Conservation (phyloP, 2,797 vertebrate species). For the Martes flavigula region DNA sequence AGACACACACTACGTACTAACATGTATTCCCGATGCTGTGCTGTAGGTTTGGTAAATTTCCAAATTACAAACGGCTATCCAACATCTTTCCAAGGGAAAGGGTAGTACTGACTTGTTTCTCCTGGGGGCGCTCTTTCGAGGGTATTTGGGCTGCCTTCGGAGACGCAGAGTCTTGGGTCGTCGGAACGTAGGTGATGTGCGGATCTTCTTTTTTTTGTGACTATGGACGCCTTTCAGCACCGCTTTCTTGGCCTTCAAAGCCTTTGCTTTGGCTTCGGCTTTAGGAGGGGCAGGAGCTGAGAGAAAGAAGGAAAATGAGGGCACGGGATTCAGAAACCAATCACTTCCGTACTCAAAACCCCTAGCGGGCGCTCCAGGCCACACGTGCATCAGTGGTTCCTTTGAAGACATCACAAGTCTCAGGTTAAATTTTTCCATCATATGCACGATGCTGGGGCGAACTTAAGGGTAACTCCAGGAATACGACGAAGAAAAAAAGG, state of each 20-base stretch:
- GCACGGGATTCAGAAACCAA: background rate
- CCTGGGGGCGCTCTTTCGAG: conserved; percentile 96
- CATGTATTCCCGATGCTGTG: background rate
- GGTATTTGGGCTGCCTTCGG: conserved; percentile 77
- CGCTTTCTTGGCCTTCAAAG: conserved; percentile 93
- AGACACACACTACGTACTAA: background rate
- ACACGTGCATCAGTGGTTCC: conserved; percentile 88
- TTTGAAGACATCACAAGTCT: conserved; percentile 86
- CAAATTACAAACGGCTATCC: background rate
- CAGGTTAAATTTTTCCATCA: conserved; percentile 86
- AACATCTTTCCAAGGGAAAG: background rate
- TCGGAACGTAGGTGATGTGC: conserved; percentile 96
- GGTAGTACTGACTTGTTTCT: conserved; percentile 92
- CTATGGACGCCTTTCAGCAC: conserved; percentile 98
- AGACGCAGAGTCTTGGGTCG: conserved; percentile 96
- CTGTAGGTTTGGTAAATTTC: background rate
- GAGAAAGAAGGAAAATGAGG: background rate
- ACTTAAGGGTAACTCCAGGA: background rate
- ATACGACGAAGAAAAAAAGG: background rate
- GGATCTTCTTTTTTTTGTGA: conserved; percentile 97
- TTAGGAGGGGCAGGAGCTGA: conserved; percentile 92
- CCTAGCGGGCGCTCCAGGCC: background rate
- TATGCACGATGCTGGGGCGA: conserved; percentile 76
- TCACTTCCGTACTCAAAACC: background rate
- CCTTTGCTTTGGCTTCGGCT: conserved; percentile 98